Evolutionary conservation across 2,113 vertebrate species (phyloP).

Genomic region (Isichthys henryi): DNA sequence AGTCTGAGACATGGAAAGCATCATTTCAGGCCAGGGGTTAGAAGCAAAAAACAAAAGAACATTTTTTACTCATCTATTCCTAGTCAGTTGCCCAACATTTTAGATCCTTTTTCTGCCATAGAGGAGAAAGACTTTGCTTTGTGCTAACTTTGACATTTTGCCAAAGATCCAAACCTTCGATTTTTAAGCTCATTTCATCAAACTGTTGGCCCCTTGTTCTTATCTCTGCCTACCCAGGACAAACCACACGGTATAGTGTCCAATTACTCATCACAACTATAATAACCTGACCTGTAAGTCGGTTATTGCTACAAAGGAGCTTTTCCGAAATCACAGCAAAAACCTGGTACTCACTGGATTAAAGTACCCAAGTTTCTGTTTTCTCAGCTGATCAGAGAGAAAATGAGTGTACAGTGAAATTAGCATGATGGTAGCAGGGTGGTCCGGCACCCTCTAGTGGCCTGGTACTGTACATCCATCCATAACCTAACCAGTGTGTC

Average conservation of each 20-base stretch:
- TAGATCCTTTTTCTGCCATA: neutral
- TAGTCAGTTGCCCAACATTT: neutral
- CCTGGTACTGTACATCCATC: neutral
- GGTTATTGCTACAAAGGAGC: neutral
- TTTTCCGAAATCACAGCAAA: neutral
- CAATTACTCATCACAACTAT: neutral
- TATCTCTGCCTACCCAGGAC: neutral
- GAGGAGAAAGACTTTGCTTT: neutral
- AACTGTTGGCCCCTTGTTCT: neutral
- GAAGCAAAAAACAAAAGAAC: neutral
- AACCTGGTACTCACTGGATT: neutral
- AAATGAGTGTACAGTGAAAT: neutral
- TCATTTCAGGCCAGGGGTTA: neutral
- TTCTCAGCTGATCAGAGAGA: neutral
- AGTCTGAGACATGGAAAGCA: neutral
- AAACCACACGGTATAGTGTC: neutral
- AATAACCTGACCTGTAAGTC: neutral
- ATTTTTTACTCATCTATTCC: neutral
- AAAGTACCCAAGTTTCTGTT: neutral
- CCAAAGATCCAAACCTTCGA: neutral
- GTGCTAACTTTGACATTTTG: neutral
- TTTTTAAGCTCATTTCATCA: neutral
- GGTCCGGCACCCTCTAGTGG: neutral
- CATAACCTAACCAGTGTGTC: neutral
- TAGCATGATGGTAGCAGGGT: neutral